phyloP scores from a whole-genome alignment of 1,140 invertebrate genomes.

The Danaus plexippus region DNA sequence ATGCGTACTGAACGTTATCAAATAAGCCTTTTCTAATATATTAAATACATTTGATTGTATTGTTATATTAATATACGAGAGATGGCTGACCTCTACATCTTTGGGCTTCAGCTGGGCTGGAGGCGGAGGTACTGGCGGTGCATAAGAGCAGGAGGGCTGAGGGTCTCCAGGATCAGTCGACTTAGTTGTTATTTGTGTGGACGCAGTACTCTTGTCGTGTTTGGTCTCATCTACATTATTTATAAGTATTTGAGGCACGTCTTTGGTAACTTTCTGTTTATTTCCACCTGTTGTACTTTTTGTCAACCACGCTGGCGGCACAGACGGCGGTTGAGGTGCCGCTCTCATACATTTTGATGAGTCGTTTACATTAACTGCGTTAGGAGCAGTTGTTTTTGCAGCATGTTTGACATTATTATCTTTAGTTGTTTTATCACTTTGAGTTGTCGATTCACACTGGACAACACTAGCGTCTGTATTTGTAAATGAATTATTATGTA shows the following conservation, averaged over 20 bases:
- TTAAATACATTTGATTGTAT: not conserved
- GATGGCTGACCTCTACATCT: conserved; percentile 65
- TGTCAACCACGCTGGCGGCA: conserved; percentile 52
- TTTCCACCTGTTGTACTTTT: conserved; percentile 24
- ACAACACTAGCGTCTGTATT: conserved; percentile 7
- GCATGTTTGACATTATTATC: too few species aligned
- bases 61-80: conserved; percentile 2
- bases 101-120: conserved; percentile 51
- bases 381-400: not conserved
- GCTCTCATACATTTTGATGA: conserved; percentile 10
- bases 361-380: conserved; percentile 8
- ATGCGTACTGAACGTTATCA: conserved; percentile 1
- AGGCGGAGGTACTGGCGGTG: conserved; percentile 25
- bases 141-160: conserved; percentile 53
- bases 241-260: conserved; percentile 44
- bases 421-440: conserved; percentile 10
- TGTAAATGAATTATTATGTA: conserved; percentile 14
- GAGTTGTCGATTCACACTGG: conserved; percentile 10
- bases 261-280: conserved; percentile 15
- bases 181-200: not conserved
- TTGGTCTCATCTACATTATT: conserved; percentile 40
- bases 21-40: not conserved
- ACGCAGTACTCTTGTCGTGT: conserved; percentile 28
- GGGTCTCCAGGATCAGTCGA: conserved; percentile 31
- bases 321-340: conserved; percentile 48